Evolutionary conservation across 2,113 vertebrate species (phyloP).

Genomic region (Tachuris rubrigastra): DNA sequence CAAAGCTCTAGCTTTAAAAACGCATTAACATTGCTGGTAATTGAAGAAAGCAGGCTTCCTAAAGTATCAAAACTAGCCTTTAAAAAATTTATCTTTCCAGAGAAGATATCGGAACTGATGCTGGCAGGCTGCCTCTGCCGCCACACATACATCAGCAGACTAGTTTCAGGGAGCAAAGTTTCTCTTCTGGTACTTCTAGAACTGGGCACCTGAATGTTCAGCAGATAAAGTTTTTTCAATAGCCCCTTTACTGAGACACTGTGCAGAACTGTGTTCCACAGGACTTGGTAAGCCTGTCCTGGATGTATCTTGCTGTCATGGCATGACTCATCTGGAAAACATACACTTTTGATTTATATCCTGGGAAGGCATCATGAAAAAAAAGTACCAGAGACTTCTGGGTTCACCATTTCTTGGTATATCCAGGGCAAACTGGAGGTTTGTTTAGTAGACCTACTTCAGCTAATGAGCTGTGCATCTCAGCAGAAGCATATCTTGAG

Average conservation of each 20-base stretch:
- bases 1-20: slow-evolving; percentile 4
- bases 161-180: background rate
- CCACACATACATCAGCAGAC: background rate
- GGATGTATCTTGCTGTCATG: background rate
- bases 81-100: background rate
- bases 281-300: background rate
- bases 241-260: background rate
- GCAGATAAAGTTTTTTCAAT: background rate
- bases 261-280: background rate
- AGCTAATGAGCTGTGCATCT: background rate
- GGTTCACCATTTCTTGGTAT: background rate
- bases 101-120: background rate
- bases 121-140: background rate
- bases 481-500: background rate
- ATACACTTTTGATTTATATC: background rate
- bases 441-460: background rate
- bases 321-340: background rate
- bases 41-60: background rate
- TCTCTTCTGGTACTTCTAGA: background rate
- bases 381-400: background rate
- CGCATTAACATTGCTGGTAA: background rate
- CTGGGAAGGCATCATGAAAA: background rate
- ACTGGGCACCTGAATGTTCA: background rate
- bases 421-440: background rate
- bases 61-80: background rate